Percentiles rank a stretch among this genome's conserved stretches.
Evolutionary conservation across 2,797 vertebrate genomes (phyloP).

Genomic region (Brachyrhaphis roseni): DNA sequence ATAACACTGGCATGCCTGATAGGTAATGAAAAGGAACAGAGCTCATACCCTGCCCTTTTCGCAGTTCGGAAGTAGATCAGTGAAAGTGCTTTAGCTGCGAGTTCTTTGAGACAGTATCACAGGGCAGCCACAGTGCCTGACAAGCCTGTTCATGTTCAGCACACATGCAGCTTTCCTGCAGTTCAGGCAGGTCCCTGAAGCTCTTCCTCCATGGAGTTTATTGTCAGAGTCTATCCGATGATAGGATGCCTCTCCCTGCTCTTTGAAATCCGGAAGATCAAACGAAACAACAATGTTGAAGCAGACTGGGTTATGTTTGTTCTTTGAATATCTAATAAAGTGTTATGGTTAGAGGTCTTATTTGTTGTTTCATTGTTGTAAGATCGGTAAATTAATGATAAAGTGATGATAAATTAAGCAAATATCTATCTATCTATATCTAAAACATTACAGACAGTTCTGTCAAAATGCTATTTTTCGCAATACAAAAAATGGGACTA

Average conservation of each 20-base stretch:
- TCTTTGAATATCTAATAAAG: conserved; percentile 72
- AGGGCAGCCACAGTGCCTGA: conserved; percentile 64
- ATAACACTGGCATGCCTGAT: conserved; percentile 23
- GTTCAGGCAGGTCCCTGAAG: conserved; percentile 75
- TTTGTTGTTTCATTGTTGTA: conserved; percentile 55
- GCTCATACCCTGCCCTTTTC: conserved; percentile 56
- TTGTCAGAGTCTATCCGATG: conserved; percentile 72
- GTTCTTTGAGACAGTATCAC: conserved; percentile 69
- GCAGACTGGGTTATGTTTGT: conserved; percentile 67
- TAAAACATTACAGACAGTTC: neutral
- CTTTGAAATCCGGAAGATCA: conserved; percentile 78
- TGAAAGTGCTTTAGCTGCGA: conserved; percentile 63
- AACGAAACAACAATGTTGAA: conserved; percentile 70
- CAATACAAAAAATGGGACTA: neutral
- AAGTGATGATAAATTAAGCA: conserved; percentile 6
- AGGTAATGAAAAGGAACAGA: conserved; percentile 53
- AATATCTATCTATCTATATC: conserved; percentile 3
- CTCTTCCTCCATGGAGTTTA: conserved; percentile 75
- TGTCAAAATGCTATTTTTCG: neutral
- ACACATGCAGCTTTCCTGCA: conserved; percentile 69
- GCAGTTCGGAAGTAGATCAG: conserved; percentile 65
- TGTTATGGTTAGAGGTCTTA: conserved; percentile 65
- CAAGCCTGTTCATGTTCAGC: conserved; percentile 66
- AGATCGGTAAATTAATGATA: conserved; percentile 56
- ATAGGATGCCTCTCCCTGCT: conserved; percentile 62